These are phyloP conservation scores for Isotomurus palustris DNA, from an alignment of 2,888 invertebrate genomes.

Conservation along the genomic window DNA sequence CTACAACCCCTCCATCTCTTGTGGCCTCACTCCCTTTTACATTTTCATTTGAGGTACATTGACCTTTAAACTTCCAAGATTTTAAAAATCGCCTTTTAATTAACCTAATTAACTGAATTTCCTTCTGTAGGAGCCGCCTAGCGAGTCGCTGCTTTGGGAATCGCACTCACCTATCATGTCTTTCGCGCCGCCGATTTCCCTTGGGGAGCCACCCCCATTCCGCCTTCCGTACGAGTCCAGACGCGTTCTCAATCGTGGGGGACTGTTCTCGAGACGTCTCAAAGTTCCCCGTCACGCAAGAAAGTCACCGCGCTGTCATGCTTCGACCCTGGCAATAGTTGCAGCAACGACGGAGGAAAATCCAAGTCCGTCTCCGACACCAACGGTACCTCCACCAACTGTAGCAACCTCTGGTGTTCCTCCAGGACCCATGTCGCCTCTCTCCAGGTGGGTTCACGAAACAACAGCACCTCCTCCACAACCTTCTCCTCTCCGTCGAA, in stretches of 20 bases:
- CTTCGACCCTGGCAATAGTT: constrained; percentile 74
- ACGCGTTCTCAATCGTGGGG: constrained; percentile 6
- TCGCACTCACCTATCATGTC: constrained; percentile 67
- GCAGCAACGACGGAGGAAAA: constrained; percentile 20
- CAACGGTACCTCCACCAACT: constrained; percentile 6
- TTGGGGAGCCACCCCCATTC: constrained; percentile 23
- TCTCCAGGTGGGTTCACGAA: background rate
- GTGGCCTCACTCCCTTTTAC: no score
- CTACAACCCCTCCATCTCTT: no score
- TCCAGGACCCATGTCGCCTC: background rate
- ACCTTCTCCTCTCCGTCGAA: constrained; percentile 10
- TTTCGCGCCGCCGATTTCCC: constrained; percentile 45
- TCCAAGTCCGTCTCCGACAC: background rate
- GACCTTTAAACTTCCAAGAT: no score
- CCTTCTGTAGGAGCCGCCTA: no score
- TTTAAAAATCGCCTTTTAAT: no score
- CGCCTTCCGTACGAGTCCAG: constrained; percentile 43
- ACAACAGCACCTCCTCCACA: no score
- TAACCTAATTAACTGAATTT: no score
- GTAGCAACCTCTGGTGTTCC: constrained; percentile 12
- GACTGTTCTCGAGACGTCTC: no score
- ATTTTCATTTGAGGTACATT: no score
- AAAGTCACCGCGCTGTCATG: constrained; percentile 82
- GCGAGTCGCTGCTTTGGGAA: no score
- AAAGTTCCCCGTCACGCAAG: constrained; percentile 56